Base-by-base conservation (phyloP, 2,797 vertebrate genomes). In the Brachymystax lenok region DNA sequence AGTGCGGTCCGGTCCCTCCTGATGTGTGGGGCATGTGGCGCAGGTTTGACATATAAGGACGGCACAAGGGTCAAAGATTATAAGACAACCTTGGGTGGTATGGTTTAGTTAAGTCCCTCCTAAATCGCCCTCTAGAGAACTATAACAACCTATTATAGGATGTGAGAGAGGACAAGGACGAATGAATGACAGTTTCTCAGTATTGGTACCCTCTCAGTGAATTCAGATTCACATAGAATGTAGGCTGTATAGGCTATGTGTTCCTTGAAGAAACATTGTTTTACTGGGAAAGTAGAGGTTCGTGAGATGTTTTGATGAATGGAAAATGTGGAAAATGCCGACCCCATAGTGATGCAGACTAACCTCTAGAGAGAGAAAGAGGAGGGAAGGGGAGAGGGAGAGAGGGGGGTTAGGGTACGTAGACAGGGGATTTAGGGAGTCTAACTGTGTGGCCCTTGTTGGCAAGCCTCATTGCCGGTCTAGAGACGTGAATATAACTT, bases 41-140 rank as follows among this genome's bases (percentile, higher is more conserved):
- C 35, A 4, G 5, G 33, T 80, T 77, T 83, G 82, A 88, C 87
- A 84, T 83, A 54, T 69, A 90, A 79, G 30, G 83, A 92, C 82
- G 84, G 81, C 84, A 74, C 71, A 4, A 1, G 82, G 91, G 92
- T 92, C 84, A 85, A 76, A 91, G 90, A 91, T 87, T 82, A 84
- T 78, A 70, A 83, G 91, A 86, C 86, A 85, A 88, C 85, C 85
- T 87, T 93, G 92, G 89, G 92, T 93, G 89, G 92, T 87, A 92
- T 85, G 17, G 88, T 88, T 90, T 84, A 70, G 78, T 73, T 90
- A 1, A 24, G 24, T 21, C 68, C 33, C 17, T 69, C 68, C 27
- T 14, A 69, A 83, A 80, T 28, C 66, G 70, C 73, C 79, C 90
- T 89, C 77, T 46, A 33, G 93, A 91, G 91, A 87, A 83, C 61